Evolutionary conservation across 1,140 invertebrate genomes (phyloP), one percentile per base, ranked within the genome.

Genomic region (Drosophila hydei): DNA sequence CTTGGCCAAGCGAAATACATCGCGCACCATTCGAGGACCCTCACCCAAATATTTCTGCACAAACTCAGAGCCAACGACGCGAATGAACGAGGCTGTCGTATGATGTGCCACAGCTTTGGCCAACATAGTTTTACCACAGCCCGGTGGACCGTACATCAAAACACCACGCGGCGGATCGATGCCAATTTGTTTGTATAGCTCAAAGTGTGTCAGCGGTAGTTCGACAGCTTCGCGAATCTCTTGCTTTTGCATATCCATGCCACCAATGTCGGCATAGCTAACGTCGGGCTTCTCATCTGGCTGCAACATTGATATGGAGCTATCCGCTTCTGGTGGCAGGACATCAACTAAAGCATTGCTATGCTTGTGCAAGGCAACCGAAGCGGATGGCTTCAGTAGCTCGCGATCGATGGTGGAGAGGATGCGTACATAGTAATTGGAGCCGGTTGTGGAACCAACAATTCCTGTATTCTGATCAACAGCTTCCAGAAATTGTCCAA

Each of bases 41-140:
- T 99, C 99, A 30, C 99, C 99, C 19, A 99, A 93, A 91, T 99
- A 99, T 91, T 99, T 99, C 92, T 99, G 99, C 0, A 99, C 99
- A 93, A 99, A 99, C 92, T 99, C 99, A 0, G 98, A 99, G 6
- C 99, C 99, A 40, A 99, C 99, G 14, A 99, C 99, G 64, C 98
- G 94, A 77, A 99, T 99, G 90, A 99, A 99, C 5, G 98, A 97
- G 91, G 98, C 98, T 95, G 98, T 99, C 36, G 98, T 99, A 88
- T 97, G 96, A 93, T 99, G 97, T 38, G 98, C 99, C 33, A 99
- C 98, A 75, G 99, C 99, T 93, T 99, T 99, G 40, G 99, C 99
- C 74, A 99, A 93, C 99, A 99, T 99, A 60, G 99, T 99, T 92
- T 91, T 91, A 12, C 98, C 98, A 93, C 97, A 98, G 4, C 98